Evolutionary conservation across 2,797 vertebrate species (phyloP), one percentile per base, ranked within the genome.

Genomic region (Pangasius krempfi): DNA sequence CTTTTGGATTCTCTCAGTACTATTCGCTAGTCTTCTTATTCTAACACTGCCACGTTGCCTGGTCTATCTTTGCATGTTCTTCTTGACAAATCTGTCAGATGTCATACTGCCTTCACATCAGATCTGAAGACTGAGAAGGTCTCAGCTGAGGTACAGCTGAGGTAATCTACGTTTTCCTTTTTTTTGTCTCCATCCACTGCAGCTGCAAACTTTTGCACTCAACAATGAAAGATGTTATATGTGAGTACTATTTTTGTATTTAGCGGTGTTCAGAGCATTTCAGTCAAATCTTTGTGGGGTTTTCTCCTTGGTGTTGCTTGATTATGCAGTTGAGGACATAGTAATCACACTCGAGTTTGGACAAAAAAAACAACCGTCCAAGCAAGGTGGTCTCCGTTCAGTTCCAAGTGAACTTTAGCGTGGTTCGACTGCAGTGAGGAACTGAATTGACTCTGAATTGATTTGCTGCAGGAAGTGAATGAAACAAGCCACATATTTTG

Each of bases 61-160:
- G 33, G 22, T 40, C 22, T 25, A 7, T 44, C 56, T 62, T 82
- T 62, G 13, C 5, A 44, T 12, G 1, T 82, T 60, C 22, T 44
- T 82, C 79, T 82, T 82, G 79, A 40, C 20, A 60, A 60, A 82
- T 60, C 54, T 44, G 56, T 60, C 56, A 44, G 56, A 62, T 82
- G 33, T 72, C n/a, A 14, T 33, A 33, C 66, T 14, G 14, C 66
- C n/a, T 68, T 33, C 66, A 30, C 66, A 33, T 33, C 66, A 16
- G 25, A 27, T 25, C 60, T 70, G 16, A 37, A 72, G 70, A 40
- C 70, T 2, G 22, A 72, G 18, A 72, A 72, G n/a, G 33, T 70
- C 66, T 33, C 66, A 33, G n/a, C 5, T 14, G 30, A 70, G 33
- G 30, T 37, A 37, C 68, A 37, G 68, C 13, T 33, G 14, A 70